phyloP scores from a whole-genome alignment of 2,797 vertebrate species.

The Leptoclinus maculatus region DNA sequence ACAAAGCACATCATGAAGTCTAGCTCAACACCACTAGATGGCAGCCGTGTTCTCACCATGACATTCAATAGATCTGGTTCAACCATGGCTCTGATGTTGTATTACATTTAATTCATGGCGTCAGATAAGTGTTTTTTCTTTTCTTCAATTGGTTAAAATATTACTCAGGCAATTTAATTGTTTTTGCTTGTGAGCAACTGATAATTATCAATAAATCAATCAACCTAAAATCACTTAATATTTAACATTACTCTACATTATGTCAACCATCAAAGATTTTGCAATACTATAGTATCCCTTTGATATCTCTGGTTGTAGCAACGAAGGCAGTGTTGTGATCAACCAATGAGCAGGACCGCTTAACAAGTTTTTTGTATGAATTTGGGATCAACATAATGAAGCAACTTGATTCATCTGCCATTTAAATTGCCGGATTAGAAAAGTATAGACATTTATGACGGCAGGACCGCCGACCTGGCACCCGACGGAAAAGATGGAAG shows the following conservation, averaged over 20 bases:
- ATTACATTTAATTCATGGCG: neutral
- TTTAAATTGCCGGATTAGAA: neutral
- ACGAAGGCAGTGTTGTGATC: neutral
- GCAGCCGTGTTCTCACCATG: neutral
- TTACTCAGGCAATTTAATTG: neutral
- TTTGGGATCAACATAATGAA: neutral
- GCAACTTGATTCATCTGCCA: neutral
- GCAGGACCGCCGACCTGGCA: neutral
- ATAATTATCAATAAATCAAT: neutral
- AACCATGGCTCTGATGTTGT: neutral
- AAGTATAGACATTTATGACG: neutral
- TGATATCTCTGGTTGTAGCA: neutral
- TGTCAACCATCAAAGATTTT: neutral
- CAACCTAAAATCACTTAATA: neutral
- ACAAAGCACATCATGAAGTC: neutral
- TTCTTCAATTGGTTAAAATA: neutral
- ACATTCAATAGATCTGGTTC: neutral
- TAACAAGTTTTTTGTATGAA: neutral
- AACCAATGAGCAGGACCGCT: neutral
- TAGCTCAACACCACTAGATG: constrained; percentile 9
- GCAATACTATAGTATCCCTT: neutral
- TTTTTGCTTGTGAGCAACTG: neutral
- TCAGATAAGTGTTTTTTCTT: neutral
- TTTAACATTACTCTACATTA: neutral
- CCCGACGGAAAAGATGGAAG: neutral